Base-by-base conservation (phyloP, 2,797 vertebrate species). In the Heteromormyrus szaboi region DNA sequence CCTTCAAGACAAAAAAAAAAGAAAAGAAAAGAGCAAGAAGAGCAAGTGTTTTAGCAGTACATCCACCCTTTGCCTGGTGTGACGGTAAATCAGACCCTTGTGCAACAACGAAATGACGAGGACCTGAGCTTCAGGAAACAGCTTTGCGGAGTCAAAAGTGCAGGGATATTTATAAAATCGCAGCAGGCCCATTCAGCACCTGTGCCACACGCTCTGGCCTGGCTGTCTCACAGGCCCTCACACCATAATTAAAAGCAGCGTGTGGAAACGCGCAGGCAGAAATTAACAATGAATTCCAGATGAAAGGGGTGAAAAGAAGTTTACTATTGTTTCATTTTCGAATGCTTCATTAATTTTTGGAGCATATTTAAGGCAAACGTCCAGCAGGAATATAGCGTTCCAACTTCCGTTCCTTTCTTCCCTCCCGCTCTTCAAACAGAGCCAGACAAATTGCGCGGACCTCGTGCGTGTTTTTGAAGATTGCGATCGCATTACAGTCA, bases 71-170 rank as follows among this genome's bases (percentile, higher is more conserved):
- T 93, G 93, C 93, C 93, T 59, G n/a, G 44, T 89, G 92, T 95
- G 94, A 95, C 95, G 93, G 94, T 96, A 95, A 95, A 96, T 96
- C 94, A 95, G 92, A 90, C 93, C 93, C 91, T 93, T 91, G 46
- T 54, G 8, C 81, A 89, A 48, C 22, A 65, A 62, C 33, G 46
- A 91, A 91, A 94, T 94, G 94, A 94, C 93, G 94, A 89, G 93
- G 94, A 93, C 93, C 93, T 93, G 87, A 92, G 93, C 93, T 93
- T 95, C 94, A 95, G 95, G 95, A 96, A 96, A 94, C 93, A 92
- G 92, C 94, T 95, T 96, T 94, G 95, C 95, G 94, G 94, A 96
- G 96, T 96, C 95, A 96, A 95, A 95, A 96, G 96, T 95, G 96
- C 95, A 96, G 89, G 29, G 92, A 93, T 96, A 95, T 96, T 96